Evolutionary conservation across 2,797 vertebrate genomes (phyloP).

Genomic region (Holocentrus rufus): DNA sequence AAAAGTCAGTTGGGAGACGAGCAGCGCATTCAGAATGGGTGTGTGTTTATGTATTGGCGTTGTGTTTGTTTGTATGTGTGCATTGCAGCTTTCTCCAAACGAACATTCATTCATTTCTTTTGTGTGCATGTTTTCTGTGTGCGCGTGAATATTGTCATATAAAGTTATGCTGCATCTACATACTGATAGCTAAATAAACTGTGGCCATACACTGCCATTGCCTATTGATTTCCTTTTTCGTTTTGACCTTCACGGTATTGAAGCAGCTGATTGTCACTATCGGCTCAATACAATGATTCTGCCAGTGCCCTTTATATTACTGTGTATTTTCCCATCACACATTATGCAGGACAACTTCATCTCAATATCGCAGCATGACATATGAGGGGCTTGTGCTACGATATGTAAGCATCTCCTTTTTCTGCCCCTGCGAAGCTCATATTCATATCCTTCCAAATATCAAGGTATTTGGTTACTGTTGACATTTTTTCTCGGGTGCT

Average conservation of each 20-base stretch:
- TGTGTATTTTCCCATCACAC: constrained; percentile 9
- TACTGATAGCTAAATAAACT: neutral
- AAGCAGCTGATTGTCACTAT: constrained; percentile 4
- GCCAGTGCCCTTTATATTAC: constrained; percentile 44
- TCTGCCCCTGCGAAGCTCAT: constrained; percentile 19
- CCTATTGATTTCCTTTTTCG: neutral
- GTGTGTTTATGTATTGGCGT: no score
- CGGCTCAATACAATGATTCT: constrained; percentile 46
- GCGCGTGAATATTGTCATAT: no score
- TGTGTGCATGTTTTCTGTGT: no score
- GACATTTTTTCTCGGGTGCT: constrained; percentile 36
- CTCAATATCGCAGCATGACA: constrained; percentile 40
- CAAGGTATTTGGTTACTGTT: constrained; percentile 24
- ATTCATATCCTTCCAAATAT: constrained; percentile 45
- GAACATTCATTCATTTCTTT: no score
- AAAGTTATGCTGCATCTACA: no score
- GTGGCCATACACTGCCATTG: constrained; percentile 10
- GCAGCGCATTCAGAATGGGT: no score
- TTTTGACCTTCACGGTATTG: constrained; percentile 42
- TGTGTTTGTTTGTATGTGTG: no score
- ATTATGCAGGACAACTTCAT: constrained; percentile 34
- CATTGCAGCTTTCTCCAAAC: no score
- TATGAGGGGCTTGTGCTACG: constrained; percentile 23
- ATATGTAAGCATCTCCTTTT: constrained; percentile 12
- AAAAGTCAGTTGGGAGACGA: no score